Evolutionary conservation across 1,140 invertebrate species (phyloP).

Genomic region (Cyclargus thomasi): DNA sequence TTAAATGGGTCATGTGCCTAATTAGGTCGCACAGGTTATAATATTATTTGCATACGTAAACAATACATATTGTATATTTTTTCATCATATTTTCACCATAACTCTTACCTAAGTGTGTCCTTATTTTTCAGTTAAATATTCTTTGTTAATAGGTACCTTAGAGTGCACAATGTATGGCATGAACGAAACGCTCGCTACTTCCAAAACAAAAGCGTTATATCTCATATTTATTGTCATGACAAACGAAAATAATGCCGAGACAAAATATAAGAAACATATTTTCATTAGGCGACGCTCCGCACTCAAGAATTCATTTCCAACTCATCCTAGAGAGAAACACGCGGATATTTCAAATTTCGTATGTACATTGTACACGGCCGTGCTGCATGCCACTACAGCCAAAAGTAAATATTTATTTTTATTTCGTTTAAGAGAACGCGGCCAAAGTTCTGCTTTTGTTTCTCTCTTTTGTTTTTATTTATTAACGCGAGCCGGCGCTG

Average conservation of each 20-base stretch:
- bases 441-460: slow-evolving; percentile 25
- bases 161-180: background rate
- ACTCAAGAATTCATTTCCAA: slow-evolving; percentile 13
- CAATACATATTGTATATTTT: too few relatives aligned
- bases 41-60: too few relatives aligned
- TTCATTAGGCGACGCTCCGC: slow-evolving; percentile 4
- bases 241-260: slow-evolving; percentile 5
- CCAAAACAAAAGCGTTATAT: background rate
- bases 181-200: background rate
- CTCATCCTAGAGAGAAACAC: slow-evolving; percentile 8
- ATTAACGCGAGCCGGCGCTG: slow-evolving; percentile 18
- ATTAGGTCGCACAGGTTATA: too few relatives aligned
- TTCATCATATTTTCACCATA: too few relatives aligned
- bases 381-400: slow-evolving; percentile 19
- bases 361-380: slow-evolving; percentile 11
- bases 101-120: too few relatives aligned
- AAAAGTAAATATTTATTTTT: slow-evolving; percentile 29
- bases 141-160: background rate
- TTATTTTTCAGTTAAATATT: too few relatives aligned
- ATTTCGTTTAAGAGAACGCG: slow-evolving; percentile 24
- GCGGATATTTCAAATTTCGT: slow-evolving; percentile 13
- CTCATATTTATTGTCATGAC: slow-evolving; percentile 7
- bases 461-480: slow-evolving; percentile 22
- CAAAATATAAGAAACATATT: slow-evolving; percentile 13
- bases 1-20: too few relatives aligned